A percentile compares a stretch with the other conserved stretches of the same genome.
phyloP scores from a whole-genome alignment of 2,888 invertebrate genomes.

The Helicoverpa assulta region DNA sequence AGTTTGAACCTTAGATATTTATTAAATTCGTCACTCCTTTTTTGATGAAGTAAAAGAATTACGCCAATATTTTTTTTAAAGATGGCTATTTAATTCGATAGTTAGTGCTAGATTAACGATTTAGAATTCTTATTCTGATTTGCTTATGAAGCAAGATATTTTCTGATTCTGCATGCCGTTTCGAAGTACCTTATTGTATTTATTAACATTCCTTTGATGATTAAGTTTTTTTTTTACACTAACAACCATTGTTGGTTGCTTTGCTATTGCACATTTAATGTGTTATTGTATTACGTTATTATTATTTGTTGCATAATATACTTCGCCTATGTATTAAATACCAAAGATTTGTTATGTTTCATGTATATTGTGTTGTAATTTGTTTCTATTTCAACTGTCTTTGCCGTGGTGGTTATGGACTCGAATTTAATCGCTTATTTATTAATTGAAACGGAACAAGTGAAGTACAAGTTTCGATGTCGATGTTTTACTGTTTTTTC shows the following conservation, averaged over 20 bases:
- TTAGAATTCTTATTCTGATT: slow-evolving; percentile 32
- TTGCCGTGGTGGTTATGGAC: slow-evolving; percentile 6
- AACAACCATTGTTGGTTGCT: slow-evolving; percentile 53
- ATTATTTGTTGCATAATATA: slow-evolving; percentile 54
- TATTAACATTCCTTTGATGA: slow-evolving; percentile 57
- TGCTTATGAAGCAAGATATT: slow-evolving; percentile 56
- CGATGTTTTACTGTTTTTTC: not conserved
- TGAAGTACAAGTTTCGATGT: not conserved
- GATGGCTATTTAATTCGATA: slow-evolving; percentile 46
- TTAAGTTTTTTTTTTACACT: slow-evolving; percentile 42
- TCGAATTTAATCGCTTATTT: not conserved
- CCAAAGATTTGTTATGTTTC: slow-evolving; percentile 73
- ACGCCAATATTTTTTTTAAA: slow-evolving; percentile 59
- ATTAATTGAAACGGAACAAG: not conserved
- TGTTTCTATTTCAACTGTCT: slow-evolving; percentile 42
- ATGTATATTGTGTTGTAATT: slow-evolving; percentile 45
- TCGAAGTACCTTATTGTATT: slow-evolving; percentile 52
- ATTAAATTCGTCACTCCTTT: slow-evolving; percentile 37
- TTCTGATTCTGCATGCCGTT: slow-evolving; percentile 23
- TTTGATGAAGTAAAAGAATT: slow-evolving; percentile 45
- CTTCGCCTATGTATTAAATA: slow-evolving; percentile 60
- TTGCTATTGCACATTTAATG: slow-evolving; percentile 68
- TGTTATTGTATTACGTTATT: slow-evolving; percentile 58
- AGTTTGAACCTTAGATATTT: slow-evolving; percentile 33
- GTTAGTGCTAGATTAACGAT: slow-evolving; percentile 37